Evolutionary conservation across 2,888 invertebrate genomes (phyloP).

Genomic region (Koerneria pararmatus): DNA sequence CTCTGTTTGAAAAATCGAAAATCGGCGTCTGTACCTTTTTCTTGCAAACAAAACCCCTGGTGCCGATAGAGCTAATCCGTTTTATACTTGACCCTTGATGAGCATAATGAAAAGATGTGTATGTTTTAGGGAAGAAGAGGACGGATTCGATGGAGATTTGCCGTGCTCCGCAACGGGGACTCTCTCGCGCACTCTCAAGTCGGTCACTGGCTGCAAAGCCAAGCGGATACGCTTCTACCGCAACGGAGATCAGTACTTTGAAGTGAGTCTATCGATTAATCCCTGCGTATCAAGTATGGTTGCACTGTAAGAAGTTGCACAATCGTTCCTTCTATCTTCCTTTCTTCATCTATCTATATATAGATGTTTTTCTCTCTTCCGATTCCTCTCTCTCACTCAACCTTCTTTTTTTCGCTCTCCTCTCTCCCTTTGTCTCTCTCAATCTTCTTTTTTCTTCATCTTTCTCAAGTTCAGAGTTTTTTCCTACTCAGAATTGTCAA

Average conservation of each 20-base stretch:
- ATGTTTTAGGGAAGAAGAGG: too few relatives aligned
- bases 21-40: too few relatives aligned
- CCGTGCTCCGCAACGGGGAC: too few relatives aligned
- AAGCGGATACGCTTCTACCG: constrained; percentile 55
- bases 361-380: neutral
- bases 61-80: too few relatives aligned
- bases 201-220: constrained; percentile 36
- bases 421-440: constrained; percentile 1
- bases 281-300: neutral
- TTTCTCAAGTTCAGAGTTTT: too few relatives aligned
- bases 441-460: neutral
- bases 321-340: neutral
- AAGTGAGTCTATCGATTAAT: constrained; percentile 30
- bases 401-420: neutral
- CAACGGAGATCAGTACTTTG: constrained; percentile 58
- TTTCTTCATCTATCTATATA: neutral
- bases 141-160: too few relatives aligned
- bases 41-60: too few relatives aligned
- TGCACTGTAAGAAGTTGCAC: neutral
- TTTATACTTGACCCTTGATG: too few relatives aligned
- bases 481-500: too few relatives aligned
- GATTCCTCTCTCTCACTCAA: neutral
- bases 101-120: too few relatives aligned
- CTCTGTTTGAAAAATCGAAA: too few relatives aligned
- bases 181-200: constrained; percentile 16